These are phyloP conservation scores for Lacerta agilis DNA, from an alignment of 2,797 vertebrate species.

Conservation along the genomic window DNA sequence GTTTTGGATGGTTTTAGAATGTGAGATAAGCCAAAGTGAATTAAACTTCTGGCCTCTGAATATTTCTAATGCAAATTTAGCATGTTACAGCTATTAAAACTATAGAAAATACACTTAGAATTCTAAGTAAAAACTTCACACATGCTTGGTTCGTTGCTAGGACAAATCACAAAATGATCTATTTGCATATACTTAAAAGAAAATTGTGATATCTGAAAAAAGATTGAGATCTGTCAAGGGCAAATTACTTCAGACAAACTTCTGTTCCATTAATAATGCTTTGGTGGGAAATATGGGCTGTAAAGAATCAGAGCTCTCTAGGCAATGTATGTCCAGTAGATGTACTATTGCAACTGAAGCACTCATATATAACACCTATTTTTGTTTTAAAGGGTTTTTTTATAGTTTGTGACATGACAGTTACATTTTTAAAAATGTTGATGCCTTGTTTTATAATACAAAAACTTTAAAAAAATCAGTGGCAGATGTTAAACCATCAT, in stretches of 20 bases:
- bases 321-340: not conserved
- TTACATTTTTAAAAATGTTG: too few relatives aligned
- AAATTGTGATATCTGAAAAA: conserved; percentile 12
- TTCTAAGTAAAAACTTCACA: conserved; percentile 16
- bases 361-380: not conserved
- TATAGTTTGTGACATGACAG: not conserved
- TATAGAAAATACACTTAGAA: not conserved
- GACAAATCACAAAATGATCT: conserved; percentile 2
- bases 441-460: too few relatives aligned
- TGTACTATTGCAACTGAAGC: not conserved
- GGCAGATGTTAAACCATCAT: too few relatives aligned
- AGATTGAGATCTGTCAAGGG: not conserved
- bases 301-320: not conserved
- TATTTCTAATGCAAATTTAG: conserved; percentile 3
- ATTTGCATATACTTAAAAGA: conserved; percentile 3
- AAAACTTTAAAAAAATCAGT: too few relatives aligned
- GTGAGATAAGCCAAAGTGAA: conserved; percentile 5
- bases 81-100: conserved; percentile 20
- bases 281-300: not conserved
- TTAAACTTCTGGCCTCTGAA: not conserved
- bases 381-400: not conserved
- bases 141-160: conserved; percentile 9
- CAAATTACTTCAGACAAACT: conserved; percentile 3
- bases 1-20: not conserved
- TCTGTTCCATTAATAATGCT: not conserved